Evolutionary conservation across 2,113 vertebrate genomes (phyloP), one percentile per base, ranked within the genome.

Genomic region (Leucopsar rothschildi): DNA sequence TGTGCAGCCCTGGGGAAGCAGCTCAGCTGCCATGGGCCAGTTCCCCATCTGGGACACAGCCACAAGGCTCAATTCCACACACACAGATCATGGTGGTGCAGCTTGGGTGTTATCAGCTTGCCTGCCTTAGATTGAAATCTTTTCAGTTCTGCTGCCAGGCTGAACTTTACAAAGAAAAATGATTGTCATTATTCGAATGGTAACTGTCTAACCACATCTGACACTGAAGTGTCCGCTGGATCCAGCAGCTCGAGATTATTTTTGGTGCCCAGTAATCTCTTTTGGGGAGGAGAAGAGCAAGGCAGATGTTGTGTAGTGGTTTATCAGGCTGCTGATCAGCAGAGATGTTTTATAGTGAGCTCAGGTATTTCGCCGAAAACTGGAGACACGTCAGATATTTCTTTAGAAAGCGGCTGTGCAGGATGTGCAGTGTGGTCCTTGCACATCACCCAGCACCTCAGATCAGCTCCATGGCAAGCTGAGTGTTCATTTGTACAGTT

Each of bases 201-300:
- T 56, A 65, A 88, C 82, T 91, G 52, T 56, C 56, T 95, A n/a
- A 92, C 85, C 94, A 94, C 92, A 96, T 95, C 94, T 94, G 79
- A 94, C 59, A 22, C 75, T 5, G 2, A 55, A 39, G 40, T 40
- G 72, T 35, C 71, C 52, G 59, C 77, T 82, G 77, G 35, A 56
- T 94, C 9, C 66, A 91, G 85, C 75, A 85, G 77, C 85, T 94
- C 82, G 78, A 2, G 78, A 84, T 86, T 68, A 86, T 60, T 96
- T 94, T 94, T 90, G 82, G 90, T 84, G 85, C 75, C 15, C 79
- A 56, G 60, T 44, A 20, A 55, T 93, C 57, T 68, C 53, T 61
- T 28, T 2, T 44, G 82, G 61, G 76, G 82, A 90, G 88, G 72
- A 82, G 93, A 27, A 25, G 56, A 82, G 85, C 82, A 47, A 39